phyloP scores from a whole-genome alignment of 2,797 vertebrate genomes.

The Triplophysa bombifrons region DNA sequence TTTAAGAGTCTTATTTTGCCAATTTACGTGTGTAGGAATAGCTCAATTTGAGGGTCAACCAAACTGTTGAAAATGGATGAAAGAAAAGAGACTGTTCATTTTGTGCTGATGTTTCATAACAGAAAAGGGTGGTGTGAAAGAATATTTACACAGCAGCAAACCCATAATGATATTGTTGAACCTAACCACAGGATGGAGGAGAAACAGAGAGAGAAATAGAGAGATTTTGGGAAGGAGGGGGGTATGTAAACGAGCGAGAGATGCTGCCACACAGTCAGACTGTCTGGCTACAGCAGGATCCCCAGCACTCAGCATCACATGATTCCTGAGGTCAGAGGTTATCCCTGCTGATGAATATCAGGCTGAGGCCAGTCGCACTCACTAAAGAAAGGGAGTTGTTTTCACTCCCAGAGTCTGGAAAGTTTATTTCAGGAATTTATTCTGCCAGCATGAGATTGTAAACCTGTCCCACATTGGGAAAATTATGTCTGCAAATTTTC shows the following conservation, averaged over 20 bases:
- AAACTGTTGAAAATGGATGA: constrained; percentile 63
- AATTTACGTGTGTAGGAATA: constrained; percentile 52
- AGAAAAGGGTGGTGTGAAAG: constrained; percentile 19
- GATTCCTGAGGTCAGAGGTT: constrained; percentile 81
- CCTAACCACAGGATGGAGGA: constrained; percentile 25
- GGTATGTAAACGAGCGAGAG: constrained; percentile 59
- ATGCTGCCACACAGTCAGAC: constrained; percentile 81
- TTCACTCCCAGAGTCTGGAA: constrained; percentile 78
- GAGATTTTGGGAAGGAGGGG: constrained; percentile 51
- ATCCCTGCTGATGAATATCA: constrained; percentile 84
- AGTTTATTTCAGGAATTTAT: constrained; percentile 81
- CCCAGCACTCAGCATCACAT: constrained; percentile 81
- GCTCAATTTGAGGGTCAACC: constrained; percentile 60
- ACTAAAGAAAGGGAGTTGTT: constrained; percentile 66
- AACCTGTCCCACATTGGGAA: constrained; percentile 75
- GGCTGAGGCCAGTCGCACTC: constrained; percentile 69
- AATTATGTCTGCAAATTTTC: constrained; percentile 76
- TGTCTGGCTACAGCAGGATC: constrained; percentile 83
- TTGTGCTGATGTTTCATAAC: constrained; percentile 60
- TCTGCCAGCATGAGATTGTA: constrained; percentile 77
- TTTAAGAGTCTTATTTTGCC: constrained; percentile 38
- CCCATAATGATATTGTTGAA: constrained; percentile 33
- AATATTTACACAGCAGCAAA: constrained; percentile 55
- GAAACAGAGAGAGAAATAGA: constrained; percentile 41
- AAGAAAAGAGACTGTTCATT: constrained; percentile 62